Evolutionary conservation across 2,113 vertebrate species (phyloP), one percentile per base, ranked within the genome.

Genomic region (Sylvia atricapilla): DNA sequence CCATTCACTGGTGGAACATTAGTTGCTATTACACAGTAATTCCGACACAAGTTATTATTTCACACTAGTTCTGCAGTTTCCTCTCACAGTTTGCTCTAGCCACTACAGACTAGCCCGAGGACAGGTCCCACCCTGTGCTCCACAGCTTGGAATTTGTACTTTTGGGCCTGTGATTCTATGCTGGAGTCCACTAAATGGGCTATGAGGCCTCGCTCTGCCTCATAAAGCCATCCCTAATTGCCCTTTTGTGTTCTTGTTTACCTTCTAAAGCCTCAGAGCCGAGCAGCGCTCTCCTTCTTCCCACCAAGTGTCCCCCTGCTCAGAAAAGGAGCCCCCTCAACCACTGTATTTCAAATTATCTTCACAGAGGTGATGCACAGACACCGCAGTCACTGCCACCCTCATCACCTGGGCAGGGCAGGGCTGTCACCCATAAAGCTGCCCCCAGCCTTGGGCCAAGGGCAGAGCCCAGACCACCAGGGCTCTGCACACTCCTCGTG

Each of bases 11-110:
- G 93, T 96, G 96, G 79, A 95, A 86, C 87, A 79, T 97, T 91
- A 96, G 91, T 94, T 63, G 90, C 96, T 97, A 97, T 97, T 97
- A 97, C 97, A 97, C 86, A 97, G 97, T 97, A 98, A 98, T 98
- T 93, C 93, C 82, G 95, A 95, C 96, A 94, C 76, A 58, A 97
- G 85, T 94, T 70, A 90, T 87, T 87, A 72, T 77, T 95, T 95
- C 96, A 87, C 92, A 76, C 89, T 94, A 95, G 92, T 90, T 87
- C 59, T 58, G 93, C 74, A 84, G 85, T 73, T 80, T 62, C 72
- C 68, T 84, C 73, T 84, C 63, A 39, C 60, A 55, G 1, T 70
- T 73, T 79, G 89, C 81, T 70, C 41, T 64, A 79, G 87, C 79
- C 74, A 60, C 52, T 64, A 63, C 4, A 37, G 68, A 56, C 81